Evolutionary conservation across 2,797 vertebrate species (phyloP).

Genomic region (Crypturellus tataupa): DNA sequence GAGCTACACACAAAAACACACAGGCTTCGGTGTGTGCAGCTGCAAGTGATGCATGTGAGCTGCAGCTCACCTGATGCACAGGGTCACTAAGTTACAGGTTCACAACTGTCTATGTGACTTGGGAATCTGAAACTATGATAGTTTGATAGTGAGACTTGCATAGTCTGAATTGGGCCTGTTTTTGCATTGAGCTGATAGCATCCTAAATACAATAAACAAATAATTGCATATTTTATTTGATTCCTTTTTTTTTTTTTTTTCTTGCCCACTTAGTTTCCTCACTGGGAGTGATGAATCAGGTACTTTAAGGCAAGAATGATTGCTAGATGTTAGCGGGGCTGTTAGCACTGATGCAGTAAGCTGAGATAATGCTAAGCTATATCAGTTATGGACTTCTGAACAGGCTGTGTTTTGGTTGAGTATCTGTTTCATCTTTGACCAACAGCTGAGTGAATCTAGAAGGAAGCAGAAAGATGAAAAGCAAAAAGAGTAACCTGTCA

Average conservation of each 20-base stretch:
- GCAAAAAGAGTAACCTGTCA: background rate
- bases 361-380: background rate
- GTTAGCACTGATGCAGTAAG: background rate
- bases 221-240: background rate
- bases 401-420: background rate
- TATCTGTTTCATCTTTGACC: conserved; percentile 34
- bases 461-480: conserved; percentile 29
- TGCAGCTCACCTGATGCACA: background rate
- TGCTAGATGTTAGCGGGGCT: background rate
- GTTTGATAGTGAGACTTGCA: too few relatives aligned
- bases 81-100: background rate
- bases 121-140: background rate
- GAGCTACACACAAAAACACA: too few relatives aligned
- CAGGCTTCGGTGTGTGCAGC: background rate
- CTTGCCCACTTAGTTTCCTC: background rate
- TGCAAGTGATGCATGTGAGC: background rate
- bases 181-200: background rate
- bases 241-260: background rate
- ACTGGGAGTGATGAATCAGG: background rate
- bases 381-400: background rate
- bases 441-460: conserved; percentile 13
- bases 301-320: background rate
- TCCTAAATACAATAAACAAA: background rate
- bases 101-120: background rate
- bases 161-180: background rate